A percentile compares a stretch with the other conserved stretches of the same genome.
These are phyloP conservation scores for Bimastos eiseni DNA, from an alignment of 2,888 invertebrate genomes.

Conservation along the genomic window DNA sequence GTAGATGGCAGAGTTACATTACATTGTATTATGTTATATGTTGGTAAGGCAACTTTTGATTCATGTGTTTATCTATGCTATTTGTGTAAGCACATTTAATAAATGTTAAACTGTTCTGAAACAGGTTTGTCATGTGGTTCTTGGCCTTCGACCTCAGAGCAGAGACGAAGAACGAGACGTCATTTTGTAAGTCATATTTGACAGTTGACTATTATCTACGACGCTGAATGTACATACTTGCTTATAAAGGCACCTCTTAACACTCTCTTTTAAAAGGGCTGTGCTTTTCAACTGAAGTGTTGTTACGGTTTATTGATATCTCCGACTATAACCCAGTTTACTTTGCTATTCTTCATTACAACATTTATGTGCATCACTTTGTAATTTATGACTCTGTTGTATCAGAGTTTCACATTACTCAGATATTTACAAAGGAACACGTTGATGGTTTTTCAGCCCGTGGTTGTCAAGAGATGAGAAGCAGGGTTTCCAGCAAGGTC, in stretches of 20 bases:
- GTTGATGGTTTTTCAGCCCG: slow-evolving; percentile 63
- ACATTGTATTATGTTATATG: too few relatives aligned
- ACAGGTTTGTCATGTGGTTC: slow-evolving; percentile 80
- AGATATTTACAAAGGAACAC: background rate
- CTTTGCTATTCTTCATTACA: background rate
- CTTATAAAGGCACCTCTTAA: too few relatives aligned
- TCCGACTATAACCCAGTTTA: background rate
- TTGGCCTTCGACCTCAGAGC: slow-evolving; percentile 80
- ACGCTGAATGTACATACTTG: background rate
- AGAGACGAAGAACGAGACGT: slow-evolving; percentile 73
- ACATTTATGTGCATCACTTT: background rate
- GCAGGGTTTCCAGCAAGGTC: slow-evolving; percentile 77
- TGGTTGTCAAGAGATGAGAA: slow-evolving; percentile 80
- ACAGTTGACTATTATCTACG: background rate
- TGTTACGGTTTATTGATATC: background rate
- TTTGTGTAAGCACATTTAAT: background rate
- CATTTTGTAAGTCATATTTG: slow-evolving; percentile 41
- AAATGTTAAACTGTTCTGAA: background rate
- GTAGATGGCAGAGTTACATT: too few relatives aligned
- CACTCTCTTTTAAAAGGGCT: background rate
- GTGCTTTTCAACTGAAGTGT: background rate
- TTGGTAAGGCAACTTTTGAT: background rate
- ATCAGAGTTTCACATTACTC: background rate
- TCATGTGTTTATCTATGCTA: background rate
- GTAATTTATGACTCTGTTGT: background rate